Conservation (phyloP, 2,113 vertebrate genomes). For the Pungitius pungitius region DNA sequence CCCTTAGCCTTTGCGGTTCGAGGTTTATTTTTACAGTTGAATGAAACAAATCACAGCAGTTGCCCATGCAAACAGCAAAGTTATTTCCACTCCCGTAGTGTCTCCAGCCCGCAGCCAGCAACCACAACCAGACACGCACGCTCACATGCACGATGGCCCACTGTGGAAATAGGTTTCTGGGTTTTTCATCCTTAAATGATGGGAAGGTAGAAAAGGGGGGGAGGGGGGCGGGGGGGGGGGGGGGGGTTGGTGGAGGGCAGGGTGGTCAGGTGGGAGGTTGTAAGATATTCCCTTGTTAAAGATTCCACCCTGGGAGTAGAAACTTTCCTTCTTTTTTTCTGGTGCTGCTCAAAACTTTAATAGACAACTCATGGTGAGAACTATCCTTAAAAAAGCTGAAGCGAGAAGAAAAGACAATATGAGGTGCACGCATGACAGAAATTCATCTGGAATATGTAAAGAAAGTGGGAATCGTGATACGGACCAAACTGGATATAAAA, state of each 20-base stretch:
- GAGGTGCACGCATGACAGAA: constrained; percentile 53
- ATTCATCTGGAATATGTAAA: constrained; percentile 62
- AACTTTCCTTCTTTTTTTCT: constrained; percentile 49
- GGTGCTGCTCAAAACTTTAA: constrained; percentile 58
- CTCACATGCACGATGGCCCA: constrained; percentile 46
- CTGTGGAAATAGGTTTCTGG: constrained; percentile 61
- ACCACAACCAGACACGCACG: constrained; percentile 62
- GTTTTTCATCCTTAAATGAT: constrained; percentile 41
- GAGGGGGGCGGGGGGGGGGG: constrained; percentile 20
- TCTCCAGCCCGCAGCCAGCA: constrained; percentile 63
- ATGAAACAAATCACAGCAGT: constrained; percentile 62
- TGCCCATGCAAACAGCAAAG: constrained; percentile 62
- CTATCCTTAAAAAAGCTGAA: constrained; percentile 59
- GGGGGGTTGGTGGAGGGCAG: constrained; percentile 20
- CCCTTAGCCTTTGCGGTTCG: constrained; percentile 2
- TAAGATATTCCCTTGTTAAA: constrained; percentile 57
- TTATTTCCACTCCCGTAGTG: constrained; percentile 69
- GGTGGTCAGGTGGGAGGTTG: constrained; percentile 62
- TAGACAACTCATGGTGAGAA: constrained; percentile 62
- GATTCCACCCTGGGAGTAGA: constrained; percentile 66
- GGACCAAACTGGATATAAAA: constrained; percentile 63
- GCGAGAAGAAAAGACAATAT: constrained; percentile 61
- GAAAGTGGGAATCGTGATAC: constrained; percentile 35
- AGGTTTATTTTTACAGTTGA: constrained; percentile 58
- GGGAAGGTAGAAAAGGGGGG: constrained; percentile 16